Evolutionary conservation across 2,888 invertebrate species (phyloP), one percentile per base, ranked within the genome.

Genomic region (Papilio gigon): DNA sequence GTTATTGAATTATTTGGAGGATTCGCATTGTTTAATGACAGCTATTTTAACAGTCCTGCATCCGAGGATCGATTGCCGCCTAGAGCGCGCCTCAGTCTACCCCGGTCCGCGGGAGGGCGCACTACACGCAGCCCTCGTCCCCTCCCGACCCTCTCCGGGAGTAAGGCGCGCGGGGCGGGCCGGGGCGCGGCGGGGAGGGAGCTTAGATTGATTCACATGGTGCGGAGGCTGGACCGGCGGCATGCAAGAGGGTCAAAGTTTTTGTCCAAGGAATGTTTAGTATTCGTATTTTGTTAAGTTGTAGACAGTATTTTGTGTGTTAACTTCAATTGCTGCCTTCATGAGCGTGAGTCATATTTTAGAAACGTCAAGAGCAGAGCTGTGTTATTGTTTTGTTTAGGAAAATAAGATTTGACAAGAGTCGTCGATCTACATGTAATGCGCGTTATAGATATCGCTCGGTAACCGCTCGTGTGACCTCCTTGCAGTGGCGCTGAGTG

Each of bases 171-270:
- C 75, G 74, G 74, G 71, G 70, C 70, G 72, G 70, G 80, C 27
- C n/a, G n/a, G n/a, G n/a, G n/a, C n/a, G n/a, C n/a, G 42, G 81
- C 87, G 72, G 71, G 84, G 82, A 84, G 84, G 74, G 74, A 74
- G 65, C 72, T 73, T 75, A 80, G 82, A 87, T 87, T 85, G 82
- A 85, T 88, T 86, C 87, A 85, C 83, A 79, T 81, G 84, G 81
- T 87, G 86, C 88, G 84, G 88, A 89, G 86, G 88, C 89, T 89
- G 88, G 72, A 85, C 77, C 73, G 72, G 47, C 68, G 56, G 74
- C 74, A 77, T 77, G 75, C 76, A 70, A 60, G 44, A 68, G 27
- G 25, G 62, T 40, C 22, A 37, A 70, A 58, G 61, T 60, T 66
- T 53, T 65, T 47, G 22, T 1, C 11, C 11, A 47, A 22, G 47